Conservation (phyloP, 1,140 invertebrate genomes). For the Pantala flavescens region DNA sequence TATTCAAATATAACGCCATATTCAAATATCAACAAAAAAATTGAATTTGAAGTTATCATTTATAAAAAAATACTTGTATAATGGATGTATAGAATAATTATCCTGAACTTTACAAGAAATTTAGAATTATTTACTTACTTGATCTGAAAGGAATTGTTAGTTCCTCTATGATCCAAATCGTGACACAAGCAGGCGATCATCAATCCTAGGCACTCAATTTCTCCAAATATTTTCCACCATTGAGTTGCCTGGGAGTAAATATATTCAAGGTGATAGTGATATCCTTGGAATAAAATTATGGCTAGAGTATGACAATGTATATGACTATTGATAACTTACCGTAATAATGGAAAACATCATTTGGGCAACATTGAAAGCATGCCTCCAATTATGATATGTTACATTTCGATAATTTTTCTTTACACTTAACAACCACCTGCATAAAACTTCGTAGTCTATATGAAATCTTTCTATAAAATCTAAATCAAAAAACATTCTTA, state of each 20-base stretch:
- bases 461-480: conserved; percentile 83
- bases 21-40: too few relatives aligned
- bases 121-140: conserved; percentile 53
- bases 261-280: conserved; percentile 5
- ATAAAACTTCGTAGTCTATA: conserved; percentile 79
- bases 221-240: conserved; percentile 85
- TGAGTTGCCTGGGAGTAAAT: conserved; percentile 59
- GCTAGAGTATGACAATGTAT: neutral
- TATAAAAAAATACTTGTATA: too few relatives aligned
- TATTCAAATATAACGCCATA: too few relatives aligned
- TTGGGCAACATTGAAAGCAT: conserved; percentile 91
- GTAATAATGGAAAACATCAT: conserved; percentile 93
- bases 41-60: too few relatives aligned
- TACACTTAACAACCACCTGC: conserved; percentile 83
- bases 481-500: conserved; percentile 84
- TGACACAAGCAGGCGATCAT: conserved; percentile 94
- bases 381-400: conserved; percentile 94
- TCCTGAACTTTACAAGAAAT: too few relatives aligned
- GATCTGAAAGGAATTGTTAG: conserved; percentile 97
- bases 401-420: conserved; percentile 96
- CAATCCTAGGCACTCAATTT: conserved; percentile 84
- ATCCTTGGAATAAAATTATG: conserved; percentile 3
- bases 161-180: conserved; percentile 91
- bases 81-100: too few relatives aligned
- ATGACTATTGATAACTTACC: conserved; percentile 42